Evolutionary conservation across 2,888 invertebrate species (phyloP), one percentile per base, ranked within the genome.

Genomic region (Acrobasis repandana): DNA sequence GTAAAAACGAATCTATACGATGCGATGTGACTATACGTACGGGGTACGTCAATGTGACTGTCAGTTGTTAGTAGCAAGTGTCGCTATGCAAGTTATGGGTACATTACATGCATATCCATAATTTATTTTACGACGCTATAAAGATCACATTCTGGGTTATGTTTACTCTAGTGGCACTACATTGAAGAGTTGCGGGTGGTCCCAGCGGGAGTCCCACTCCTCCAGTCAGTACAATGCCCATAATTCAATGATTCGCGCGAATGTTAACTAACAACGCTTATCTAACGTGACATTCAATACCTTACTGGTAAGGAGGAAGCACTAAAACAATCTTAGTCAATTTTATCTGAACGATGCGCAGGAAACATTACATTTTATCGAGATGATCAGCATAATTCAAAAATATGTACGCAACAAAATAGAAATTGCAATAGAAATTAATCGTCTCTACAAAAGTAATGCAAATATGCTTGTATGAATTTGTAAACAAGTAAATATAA

Each of bases 241-340:
- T 91, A 89, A 89, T 82, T 91, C 86, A 87, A 81, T 82, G 85
- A 87, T 87, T 88, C 86, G 83, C 89, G 83, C 85, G 78, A 88
- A 86, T 79, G 81, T 83, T 85, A 82, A 84, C 85, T 84, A 83
- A 76, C 74, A 69, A 74, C 76, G 75, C 75, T 85, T 87, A 85
- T 84, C 84, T 76, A 71, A 75, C 76, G 78, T 77, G 82, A 86
- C 83, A 86, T 80, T 72, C 80, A 82, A 83, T 84, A 84, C 80
- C 76, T 75, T 75, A 79, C 73, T 69, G 67, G 72, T 72, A 71
- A 73, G 71, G 71, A 84, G 85, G 85, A 86, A 87, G 80, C 78
- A 83, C 75, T 88, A 84, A 84, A 85, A 80, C 80, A 82, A 83
- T 77, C 77, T 74, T 71, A 71, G 72, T 74, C 74, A 67, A 70